Base-by-base conservation (phyloP, 1,140 invertebrate genomes). In the Chymomyza costata region DNA sequence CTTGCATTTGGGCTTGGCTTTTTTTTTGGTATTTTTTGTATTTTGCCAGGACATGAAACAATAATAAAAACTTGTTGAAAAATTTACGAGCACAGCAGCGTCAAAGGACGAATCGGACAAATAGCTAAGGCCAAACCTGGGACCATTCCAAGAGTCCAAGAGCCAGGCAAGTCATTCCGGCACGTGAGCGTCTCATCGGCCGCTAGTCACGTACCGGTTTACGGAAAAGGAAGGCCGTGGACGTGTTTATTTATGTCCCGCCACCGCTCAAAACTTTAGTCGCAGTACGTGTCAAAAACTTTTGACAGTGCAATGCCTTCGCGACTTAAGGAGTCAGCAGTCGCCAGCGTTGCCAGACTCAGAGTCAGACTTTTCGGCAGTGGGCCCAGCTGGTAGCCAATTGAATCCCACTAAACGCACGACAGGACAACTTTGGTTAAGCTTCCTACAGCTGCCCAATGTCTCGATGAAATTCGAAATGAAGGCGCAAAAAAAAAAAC, bases 61-160 rank as follows among this genome's bases (percentile, higher is more conserved):
- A 67, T 67, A 67, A 67, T 64, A 67, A 67, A 67, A 67, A 67
- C 65, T 67, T 67, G 65, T 67, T 67, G 65, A 67, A 67, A 67
- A 67, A 67, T 67, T 67, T 67, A 67, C 61, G 65, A 64, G 65
- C 65, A 11, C 11, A 50, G 55, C 61, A 55, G 37, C 61, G 41
- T 52, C 56, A 61, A 68, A 55, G 56, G 57, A 61, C 65, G 58
- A 60, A 68, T 65, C 45, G 51, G 65, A 55, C 61, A 59, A 41
- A 50, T 37, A 28, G 21, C 3, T 25, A 8, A 3, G 13, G 8
- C 13, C 32, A 13, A 13, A 5, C 8, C 13, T 10, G 6, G 3
- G 8, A 3, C 32, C 21, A 25, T 8, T 25, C n/a, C n/a, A n/a
- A n/a, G n/a, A n/a, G 41, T 28, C 53, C 38, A 38, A 15, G 14